A percentile compares a stretch with the other conserved stretches of the same genome.
These are phyloP conservation scores for Drosophila pegasa DNA, from an alignment of 2,888 invertebrate genomes.

Conservation along the genomic window DNA sequence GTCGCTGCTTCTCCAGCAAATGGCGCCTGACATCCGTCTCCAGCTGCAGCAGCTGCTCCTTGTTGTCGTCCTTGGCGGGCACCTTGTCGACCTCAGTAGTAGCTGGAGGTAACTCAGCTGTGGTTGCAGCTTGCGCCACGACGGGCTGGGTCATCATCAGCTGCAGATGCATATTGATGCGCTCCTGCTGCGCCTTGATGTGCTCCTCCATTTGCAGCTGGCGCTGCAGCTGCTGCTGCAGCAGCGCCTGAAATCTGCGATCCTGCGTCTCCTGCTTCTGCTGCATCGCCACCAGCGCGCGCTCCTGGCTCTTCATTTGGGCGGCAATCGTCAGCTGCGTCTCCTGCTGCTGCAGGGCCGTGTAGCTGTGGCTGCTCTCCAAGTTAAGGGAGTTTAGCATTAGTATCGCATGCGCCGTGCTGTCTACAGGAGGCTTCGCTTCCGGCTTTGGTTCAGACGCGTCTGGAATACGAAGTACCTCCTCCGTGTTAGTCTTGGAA, in stretches of 20 bases:
- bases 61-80: slow-evolving; percentile 17
- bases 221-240: slow-evolving; percentile 83
- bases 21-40: slow-evolving; percentile 82
- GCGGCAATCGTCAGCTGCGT: slow-evolving; percentile 81
- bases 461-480: slow-evolving; percentile 56
- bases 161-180: slow-evolving; percentile 84
- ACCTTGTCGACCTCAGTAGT: neutral
- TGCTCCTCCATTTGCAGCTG: slow-evolving; percentile 83
- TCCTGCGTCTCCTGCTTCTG: slow-evolving; percentile 83
- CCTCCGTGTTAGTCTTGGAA: slow-evolving; percentile 47
- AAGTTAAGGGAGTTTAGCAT: slow-evolving; percentile 76
- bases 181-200: slow-evolving; percentile 83
- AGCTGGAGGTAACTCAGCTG: neutral
- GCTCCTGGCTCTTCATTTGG: slow-evolving; percentile 84
- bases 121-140: slow-evolving; percentile 15
- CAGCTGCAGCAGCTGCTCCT: slow-evolving; percentile 67
- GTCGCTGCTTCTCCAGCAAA: slow-evolving; percentile 82
- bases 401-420: slow-evolving; percentile 69
- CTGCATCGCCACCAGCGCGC: slow-evolving; percentile 83
- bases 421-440: slow-evolving; percentile 14
- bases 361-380: slow-evolving; percentile 78
- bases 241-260: slow-evolving; percentile 79
- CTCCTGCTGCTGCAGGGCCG: slow-evolving; percentile 83
- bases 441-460: slow-evolving; percentile 42
- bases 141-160: slow-evolving; percentile 82